Evolutionary conservation across 2,888 invertebrate genomes (phyloP), one percentile per base, ranked within the genome.

Genomic region (Holacanthella duospinosa): DNA sequence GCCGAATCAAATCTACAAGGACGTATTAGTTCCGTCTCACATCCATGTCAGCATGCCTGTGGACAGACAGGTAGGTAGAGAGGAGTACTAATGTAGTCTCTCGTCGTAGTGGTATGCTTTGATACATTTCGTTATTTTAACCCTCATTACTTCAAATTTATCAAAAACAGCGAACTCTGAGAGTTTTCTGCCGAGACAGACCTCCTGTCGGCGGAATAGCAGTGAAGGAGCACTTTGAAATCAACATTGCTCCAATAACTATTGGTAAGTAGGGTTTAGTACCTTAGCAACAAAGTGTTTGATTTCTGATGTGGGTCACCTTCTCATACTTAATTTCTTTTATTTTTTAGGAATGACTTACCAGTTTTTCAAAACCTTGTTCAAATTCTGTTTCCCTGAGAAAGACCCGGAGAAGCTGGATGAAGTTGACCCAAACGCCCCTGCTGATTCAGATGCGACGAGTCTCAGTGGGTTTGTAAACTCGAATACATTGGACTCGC

Each of bases 201-300:
- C 92, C 93, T 55, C 95, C 94, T 0, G 97, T 97, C 4, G 96
- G 95, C n/a, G 99, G 99, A 1, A 99, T 99, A 73, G 90, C 94
- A 0, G 93, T 99, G 19, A 99, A 97, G 77, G 97, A 99, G 76
- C 95, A 96, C 79, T 95, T 99, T 77, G 99, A 99, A 80, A 93
- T 97, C 69, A 96, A 96, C 79, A 88, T 97, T 54, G 92, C 93
- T 19, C 96, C 97, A 9, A 84, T 97, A 66, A 87, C 89, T 1
- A 91, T 92, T 75, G 88, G 91, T 85, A 75, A 76, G 75, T 29
- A n/a, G n/a, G n/a, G n/a, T n/a, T n/a, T n/a, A n/a, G n/a, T n/a
- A n/a, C n/a, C n/a, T n/a, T n/a, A 43, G 36, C 6, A 36, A 12
- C 36, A 36, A 36, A 12, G 36, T 6, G 6, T 36, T 36, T 6